A percentile compares a stretch with the other conserved stretches of the same genome.
Conservation (phyloP, 2,888 invertebrate species). For the Willowsia nigromaculata region DNA sequence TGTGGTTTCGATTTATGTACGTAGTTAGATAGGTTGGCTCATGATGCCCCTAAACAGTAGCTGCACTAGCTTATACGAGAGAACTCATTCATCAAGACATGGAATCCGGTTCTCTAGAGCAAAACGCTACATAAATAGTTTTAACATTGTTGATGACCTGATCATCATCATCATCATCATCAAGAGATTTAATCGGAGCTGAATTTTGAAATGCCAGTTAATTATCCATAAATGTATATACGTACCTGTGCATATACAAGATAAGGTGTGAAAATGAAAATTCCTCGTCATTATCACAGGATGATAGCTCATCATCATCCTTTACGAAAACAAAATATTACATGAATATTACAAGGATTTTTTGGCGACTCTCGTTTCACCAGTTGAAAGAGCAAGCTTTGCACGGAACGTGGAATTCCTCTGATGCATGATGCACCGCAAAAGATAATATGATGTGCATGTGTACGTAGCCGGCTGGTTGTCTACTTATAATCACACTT, state of each 20-base stretch:
- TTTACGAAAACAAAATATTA: conserved; percentile 33
- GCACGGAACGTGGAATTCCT: background rate
- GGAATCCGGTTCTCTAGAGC: conserved; percentile 55
- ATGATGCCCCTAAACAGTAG: conserved; percentile 25
- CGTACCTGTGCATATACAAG: background rate
- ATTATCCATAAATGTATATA: conserved; percentile 26
- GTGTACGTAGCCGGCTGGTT: conserved; percentile 40
- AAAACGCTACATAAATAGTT: conserved; percentile 27
- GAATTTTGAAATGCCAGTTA: conserved; percentile 57
- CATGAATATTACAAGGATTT: conserved; percentile 31
- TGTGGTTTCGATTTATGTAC: background rate
- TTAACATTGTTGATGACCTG: conserved; percentile 14
- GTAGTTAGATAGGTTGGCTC: background rate
- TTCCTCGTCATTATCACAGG: conserved; percentile 34
- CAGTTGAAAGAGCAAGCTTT: background rate
- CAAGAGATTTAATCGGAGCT: conserved; percentile 65
- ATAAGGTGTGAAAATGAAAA: conserved; percentile 68
- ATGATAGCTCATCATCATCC: background rate
- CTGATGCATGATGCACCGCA: conserved; percentile 47
- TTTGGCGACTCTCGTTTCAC: conserved; percentile 11
- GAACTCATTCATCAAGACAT: conserved; percentile 15
- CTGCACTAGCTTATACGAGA: background rate
- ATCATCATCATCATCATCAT: conserved; percentile 32
- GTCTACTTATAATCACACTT: conserved; percentile 69
- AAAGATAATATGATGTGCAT: conserved; percentile 57